These are phyloP conservation scores for Pseudomyrmex gracilis DNA, from an alignment of 1,140 invertebrate genomes.

Conservation along the genomic window DNA sequence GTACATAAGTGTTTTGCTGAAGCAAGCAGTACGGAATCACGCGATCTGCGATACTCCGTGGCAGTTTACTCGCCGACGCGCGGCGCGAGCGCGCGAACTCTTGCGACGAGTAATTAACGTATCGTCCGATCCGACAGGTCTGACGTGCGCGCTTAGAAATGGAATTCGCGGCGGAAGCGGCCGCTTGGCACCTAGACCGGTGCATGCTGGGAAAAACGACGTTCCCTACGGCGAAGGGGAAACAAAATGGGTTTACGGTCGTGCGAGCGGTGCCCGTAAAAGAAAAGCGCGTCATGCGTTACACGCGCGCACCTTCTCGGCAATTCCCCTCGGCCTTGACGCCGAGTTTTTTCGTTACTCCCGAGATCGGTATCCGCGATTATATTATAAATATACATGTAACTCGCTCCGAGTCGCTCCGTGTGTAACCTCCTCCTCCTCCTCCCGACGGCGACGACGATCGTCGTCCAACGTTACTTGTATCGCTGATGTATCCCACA, in stretches of 20 bases:
- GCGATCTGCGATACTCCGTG: conserved; percentile 41
- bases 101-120: conserved; percentile 69
- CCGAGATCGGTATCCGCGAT: conserved; percentile 79
- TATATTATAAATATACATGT: conserved; percentile 80
- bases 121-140: conserved; percentile 68
- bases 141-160: conserved; percentile 67
- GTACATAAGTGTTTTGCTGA: not conserved
- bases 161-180: conserved; percentile 71
- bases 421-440: not conserved
- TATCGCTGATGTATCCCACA: not conserved
- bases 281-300: conserved; percentile 61
- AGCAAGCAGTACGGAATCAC: conserved; percentile 63
- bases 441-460: no score
- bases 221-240: conserved; percentile 25
- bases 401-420: conserved; percentile 54
- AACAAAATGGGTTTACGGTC: conserved; percentile 31
- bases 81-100: conserved; percentile 27
- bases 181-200: conserved; percentile 70
- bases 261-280: conserved; percentile 13
- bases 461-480: not conserved
- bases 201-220: conserved; percentile 42
- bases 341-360: conserved; percentile 70
- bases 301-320: not conserved
- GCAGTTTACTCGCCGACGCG: conserved; percentile 31
- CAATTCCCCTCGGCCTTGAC: conserved; percentile 67